phyloP scores from a whole-genome alignment of 2,888 invertebrate genomes.

The Sesia apiformis region DNA sequence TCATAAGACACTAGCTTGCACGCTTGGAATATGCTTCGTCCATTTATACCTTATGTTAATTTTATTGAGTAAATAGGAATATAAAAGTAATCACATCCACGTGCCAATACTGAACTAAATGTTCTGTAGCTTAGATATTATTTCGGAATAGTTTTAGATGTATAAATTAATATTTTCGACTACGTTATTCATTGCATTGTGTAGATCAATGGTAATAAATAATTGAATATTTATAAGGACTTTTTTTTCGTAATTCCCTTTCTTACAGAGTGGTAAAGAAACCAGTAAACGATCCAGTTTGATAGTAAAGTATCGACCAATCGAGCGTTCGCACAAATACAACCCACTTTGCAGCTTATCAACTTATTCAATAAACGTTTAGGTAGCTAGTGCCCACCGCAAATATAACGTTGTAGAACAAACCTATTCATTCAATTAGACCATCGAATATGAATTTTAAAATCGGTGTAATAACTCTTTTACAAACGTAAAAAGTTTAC shows the following conservation, averaged over 20 bases:
- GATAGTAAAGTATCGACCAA: no score
- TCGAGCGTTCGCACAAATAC: no score
- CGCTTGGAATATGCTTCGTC: neutral
- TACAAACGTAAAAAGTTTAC: no score
- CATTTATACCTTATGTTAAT: neutral
- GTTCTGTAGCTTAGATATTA: constrained; percentile 64
- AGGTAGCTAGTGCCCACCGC: no score
- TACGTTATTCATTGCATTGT: constrained; percentile 49
- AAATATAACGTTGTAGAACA: no score
- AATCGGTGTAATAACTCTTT: no score
- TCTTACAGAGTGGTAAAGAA: no score
- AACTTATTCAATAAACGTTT: no score
- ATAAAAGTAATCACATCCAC: constrained; percentile 27
- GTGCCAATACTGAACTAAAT: constrained; percentile 58
- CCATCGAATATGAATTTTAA: no score
- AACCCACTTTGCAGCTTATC: no score
- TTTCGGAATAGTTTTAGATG: constrained; percentile 52
- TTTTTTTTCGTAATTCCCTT: neutral
- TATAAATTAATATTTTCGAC: constrained; percentile 56
- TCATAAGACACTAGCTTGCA: constrained; percentile 37
- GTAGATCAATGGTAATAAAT: constrained; percentile 64
- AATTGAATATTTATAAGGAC: constrained; percentile 18
- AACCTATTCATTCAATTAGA: no score
- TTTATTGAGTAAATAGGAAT: neutral
- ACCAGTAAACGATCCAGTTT: no score